phyloP scores from a whole-genome alignment of 2,113 vertebrate species.

The Ramphastos sulfuratus region DNA sequence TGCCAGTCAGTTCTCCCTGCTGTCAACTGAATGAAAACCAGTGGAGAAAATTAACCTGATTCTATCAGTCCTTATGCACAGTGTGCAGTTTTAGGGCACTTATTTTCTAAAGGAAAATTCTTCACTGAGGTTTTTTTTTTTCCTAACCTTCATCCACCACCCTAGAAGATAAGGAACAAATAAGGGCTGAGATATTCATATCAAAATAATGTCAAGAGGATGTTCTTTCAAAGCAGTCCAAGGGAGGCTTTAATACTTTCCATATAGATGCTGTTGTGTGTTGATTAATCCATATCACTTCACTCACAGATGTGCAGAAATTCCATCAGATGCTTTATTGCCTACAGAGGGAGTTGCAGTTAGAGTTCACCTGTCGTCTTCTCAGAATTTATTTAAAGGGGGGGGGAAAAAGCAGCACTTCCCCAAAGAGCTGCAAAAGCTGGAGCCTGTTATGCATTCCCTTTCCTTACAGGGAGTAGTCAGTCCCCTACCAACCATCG shows the following conservation, averaged over 20 bases:
- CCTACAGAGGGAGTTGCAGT: constrained; percentile 63
- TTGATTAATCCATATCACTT: constrained; percentile 54
- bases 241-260: background rate
- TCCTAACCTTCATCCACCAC: background rate
- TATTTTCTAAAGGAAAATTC: background rate
- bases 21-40: background rate
- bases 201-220: background rate
- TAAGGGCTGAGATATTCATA: background rate
- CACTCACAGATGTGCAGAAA: constrained; percentile 46
- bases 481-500: background rate
- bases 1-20: background rate
- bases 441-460: background rate
- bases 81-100: background rate
- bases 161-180: background rate
- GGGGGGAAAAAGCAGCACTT: constrained; percentile 38
- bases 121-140: background rate
- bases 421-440: constrained; percentile 47
- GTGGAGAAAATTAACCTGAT: background rate
- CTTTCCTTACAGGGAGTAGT: background rate
- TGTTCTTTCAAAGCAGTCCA: constrained; percentile 2
- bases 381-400: constrained; percentile 61
- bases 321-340: constrained; percentile 63
- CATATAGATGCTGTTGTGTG: background rate
- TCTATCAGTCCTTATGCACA: background rate
- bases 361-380: constrained; percentile 60